phyloP scores from a whole-genome alignment of 1,140 invertebrate species.

The Leptinotarsa undecemlineata region DNA sequence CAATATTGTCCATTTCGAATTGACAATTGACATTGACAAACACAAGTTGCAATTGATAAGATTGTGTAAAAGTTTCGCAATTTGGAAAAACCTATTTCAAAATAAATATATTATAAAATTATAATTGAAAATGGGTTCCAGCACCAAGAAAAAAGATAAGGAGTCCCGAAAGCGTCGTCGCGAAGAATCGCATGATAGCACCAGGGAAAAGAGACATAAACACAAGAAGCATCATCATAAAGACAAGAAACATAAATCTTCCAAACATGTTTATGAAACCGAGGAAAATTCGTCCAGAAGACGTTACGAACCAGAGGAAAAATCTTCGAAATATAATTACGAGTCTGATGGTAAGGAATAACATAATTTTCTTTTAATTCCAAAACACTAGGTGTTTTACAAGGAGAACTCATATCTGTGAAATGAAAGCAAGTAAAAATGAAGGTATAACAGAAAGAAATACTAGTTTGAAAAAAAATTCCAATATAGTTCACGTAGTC shows the following conservation, averaged over 20 bases:
- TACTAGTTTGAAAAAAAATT: no score
- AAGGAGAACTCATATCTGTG: neutral
- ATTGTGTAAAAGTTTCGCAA: no score
- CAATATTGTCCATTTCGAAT: no score
- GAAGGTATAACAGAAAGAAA: neutral
- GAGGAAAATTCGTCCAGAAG: neutral
- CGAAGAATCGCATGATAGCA: constrained; percentile 57
- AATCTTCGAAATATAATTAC: neutral
- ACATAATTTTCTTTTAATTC: neutral
- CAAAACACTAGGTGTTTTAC: no score
- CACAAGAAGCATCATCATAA: constrained; percentile 65
- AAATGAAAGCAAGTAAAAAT: constrained; percentile 6
- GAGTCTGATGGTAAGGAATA: neutral
- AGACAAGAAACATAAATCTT: constrained; percentile 59
- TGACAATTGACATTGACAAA: no score
- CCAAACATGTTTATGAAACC: constrained; percentile 58
- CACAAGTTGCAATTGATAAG: no score
- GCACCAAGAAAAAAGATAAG: constrained; percentile 60
- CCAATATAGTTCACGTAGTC: no score
- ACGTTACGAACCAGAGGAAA: neutral
- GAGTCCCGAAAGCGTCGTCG: constrained; percentile 59
- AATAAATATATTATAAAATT: no score
- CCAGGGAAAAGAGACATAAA: constrained; percentile 62
- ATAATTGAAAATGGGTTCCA: constrained; percentile 59
- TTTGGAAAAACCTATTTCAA: no score